phyloP scores from a whole-genome alignment of 2,888 invertebrate species.

The Pandemis heparana region DNA sequence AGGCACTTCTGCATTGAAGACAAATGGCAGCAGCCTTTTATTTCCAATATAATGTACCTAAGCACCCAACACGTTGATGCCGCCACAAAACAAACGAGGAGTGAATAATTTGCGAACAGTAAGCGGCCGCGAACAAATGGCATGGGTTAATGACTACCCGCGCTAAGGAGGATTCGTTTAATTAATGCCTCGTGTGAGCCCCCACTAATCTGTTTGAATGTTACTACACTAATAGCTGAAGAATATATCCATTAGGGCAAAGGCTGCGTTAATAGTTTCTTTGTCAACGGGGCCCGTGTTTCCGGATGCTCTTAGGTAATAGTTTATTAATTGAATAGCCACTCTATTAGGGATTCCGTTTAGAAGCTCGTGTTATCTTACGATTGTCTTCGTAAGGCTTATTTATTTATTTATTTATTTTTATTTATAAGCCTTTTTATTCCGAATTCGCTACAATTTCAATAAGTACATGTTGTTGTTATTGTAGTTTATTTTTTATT shows the following conservation, averaged over 20 bases:
- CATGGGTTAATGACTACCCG: conserved; percentile 58
- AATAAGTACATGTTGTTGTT: too few species aligned
- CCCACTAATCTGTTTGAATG: conserved; percentile 52
- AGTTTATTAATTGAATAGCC: neutral
- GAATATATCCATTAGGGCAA: conserved; percentile 49
- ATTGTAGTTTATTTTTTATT: too few species aligned
- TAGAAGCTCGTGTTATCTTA: neutral
- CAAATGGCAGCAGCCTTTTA: conserved; percentile 11
- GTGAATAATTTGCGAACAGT: conserved; percentile 53
- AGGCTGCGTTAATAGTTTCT: conserved; percentile 35
- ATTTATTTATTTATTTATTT: too few species aligned
- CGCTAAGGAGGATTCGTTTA: conserved; percentile 53
- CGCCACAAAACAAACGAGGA: conserved; percentile 55
- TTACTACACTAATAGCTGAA: conserved; percentile 52
- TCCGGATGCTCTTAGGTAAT: conserved; percentile 15
- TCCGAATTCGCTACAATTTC: too few species aligned
- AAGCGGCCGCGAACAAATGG: conserved; percentile 58
- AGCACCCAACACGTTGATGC: conserved; percentile 46
- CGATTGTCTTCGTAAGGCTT: neutral
- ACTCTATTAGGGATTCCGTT: neutral
- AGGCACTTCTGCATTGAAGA: neutral
- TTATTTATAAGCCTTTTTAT: too few species aligned
- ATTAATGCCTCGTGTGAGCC: conserved; percentile 55
- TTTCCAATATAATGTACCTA: conserved; percentile 24
- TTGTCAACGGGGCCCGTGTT: conserved; percentile 30